Percentiles rank a stretch among this genome's conserved stretches.
Evolutionary conservation across 2,113 vertebrate genomes (phyloP).

Genomic region (Pituophis catenifer): DNA sequence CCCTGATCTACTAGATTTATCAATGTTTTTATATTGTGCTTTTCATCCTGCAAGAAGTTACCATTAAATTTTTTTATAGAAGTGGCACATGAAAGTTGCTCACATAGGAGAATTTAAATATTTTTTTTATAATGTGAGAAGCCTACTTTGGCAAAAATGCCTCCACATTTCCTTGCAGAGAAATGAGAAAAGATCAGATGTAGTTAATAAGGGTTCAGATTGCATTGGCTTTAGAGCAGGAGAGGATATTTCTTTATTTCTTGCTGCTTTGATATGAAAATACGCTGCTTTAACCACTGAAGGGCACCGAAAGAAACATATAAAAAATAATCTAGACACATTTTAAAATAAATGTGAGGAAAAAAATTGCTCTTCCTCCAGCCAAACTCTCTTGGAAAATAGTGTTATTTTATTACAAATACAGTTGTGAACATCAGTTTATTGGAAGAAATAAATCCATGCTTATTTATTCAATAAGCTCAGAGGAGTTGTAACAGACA

Average conservation of each 20-base stretch:
- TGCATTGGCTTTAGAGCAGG: not conserved
- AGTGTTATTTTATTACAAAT: not conserved
- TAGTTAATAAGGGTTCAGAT: not conserved
- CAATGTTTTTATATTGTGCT: not conserved
- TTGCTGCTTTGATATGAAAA: not conserved
- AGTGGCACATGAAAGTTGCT: not conserved
- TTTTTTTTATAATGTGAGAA: not conserved
- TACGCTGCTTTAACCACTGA: not conserved
- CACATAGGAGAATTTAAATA: not conserved
- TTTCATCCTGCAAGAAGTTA: not conserved
- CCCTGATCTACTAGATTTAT: not conserved
- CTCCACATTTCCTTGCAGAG: not conserved
- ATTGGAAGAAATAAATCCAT: not conserved
- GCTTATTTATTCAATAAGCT: not conserved
- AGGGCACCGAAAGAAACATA: not conserved
- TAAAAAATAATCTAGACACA: not conserved
- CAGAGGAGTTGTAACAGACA: not conserved
- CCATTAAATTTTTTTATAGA: not conserved
- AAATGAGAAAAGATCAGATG: not conserved
- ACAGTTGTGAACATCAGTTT: not conserved
- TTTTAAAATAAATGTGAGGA: not conserved
- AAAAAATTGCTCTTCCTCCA: not conserved
- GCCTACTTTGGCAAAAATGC: not conserved
- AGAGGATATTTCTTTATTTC: not conserved
- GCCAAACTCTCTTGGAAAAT: not conserved